Base-by-base conservation (phyloP, 1,140 invertebrate genomes). In the Helicoverpa zea region DNA sequence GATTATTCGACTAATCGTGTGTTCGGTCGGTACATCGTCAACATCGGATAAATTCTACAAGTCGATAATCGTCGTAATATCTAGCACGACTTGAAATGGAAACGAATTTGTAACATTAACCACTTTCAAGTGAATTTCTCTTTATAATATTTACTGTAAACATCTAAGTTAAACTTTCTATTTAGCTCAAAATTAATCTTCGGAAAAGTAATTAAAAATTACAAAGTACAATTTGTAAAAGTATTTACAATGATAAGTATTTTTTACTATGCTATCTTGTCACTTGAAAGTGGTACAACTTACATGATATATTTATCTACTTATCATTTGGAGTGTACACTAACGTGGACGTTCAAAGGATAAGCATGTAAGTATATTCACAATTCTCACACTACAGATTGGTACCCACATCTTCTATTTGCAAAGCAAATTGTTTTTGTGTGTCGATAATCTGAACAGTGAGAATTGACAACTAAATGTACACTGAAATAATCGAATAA, bases 401-500 rank as follows among this genome's bases (percentile, higher is more conserved):
- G 14, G 13, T 13, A 14, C 51, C 13, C 54, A 23, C 14, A 61
- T 49, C 14, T 51, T 29, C 43, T 43, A 59, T 61, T 61, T 61
- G 43, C n/a, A 16, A 23, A 75, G 35, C 35, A 23, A 58, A 51
- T 75, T 43, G 30, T 23, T 23, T 58, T 58, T 58, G 52, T 73
- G 23, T 58, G 35, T 3, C 12, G 13, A 51, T 70, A 30, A 51
- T 54, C 49, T n/a, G 13, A 29, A n/a, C 68, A 56, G 43, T 68
- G 64, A 52, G 68, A 54, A 75, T 16, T 61, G 12, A 10, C 16
- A 63, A 63, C 58, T 51, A 35, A 47, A 61, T 76, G 51, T 61
- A n/a, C 58, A 76, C 56, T 63, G 73, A 63, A 61, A 72, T 23
- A 23, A 68, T 70, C 5, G 51, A 5, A 18, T 51, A 63, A 49